Base-by-base conservation (phyloP, 2,888 invertebrate species). In the Clitarchus hookeri region DNA sequence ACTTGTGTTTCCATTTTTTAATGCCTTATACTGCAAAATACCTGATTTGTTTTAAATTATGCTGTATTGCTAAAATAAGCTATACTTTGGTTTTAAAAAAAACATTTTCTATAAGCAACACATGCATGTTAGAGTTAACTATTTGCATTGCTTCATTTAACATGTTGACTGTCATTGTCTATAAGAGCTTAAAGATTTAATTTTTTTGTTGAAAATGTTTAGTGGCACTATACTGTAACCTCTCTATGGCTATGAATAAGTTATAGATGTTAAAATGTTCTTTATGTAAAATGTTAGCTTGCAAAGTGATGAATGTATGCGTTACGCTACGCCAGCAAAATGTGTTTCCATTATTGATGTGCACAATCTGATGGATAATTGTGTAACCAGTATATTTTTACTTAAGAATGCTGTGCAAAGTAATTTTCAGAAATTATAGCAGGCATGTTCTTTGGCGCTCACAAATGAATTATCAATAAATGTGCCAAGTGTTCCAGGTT, bases 81-180 rank as follows among this genome's bases (percentile, higher is more conserved):
- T 6, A 9, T 65, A 65, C 65, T 65, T 65, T 11, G 3, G 3
- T n/a, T n/a, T n/a, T 9, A 65, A 65, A n/a, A 65, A 6, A 23
- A n/a, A 11, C 0, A n/a, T 65, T 65, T 8, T 65, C 65, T 65
- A 0, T 65, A 19, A 65, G 65, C 65, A 65, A 65, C 65, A 65
- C 65, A 65, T 65, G 65, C 65, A 65, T 65, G 65, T 65, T 65
- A 65, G 65, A 65, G 65, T 65, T 65, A 65, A 65, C 65, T n/a
- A 65, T 65, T 65, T 19, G 65, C 65, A 65, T 65, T 65, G 65
- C 65, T 65, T 65, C n/a, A 65, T 65, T 65, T 65, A 65, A 65
- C 65, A 65, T 65, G 65, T 65, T 65, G 65, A 65, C 65, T 65
- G 65, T 65, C 65, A 65, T 65, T 19, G n/a, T 65, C 65, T 65